Evolutionary conservation across 2,797 vertebrate genomes (phyloP), one percentile per base, ranked within the genome.

Genomic region (Spondyliosoma cantharus): DNA sequence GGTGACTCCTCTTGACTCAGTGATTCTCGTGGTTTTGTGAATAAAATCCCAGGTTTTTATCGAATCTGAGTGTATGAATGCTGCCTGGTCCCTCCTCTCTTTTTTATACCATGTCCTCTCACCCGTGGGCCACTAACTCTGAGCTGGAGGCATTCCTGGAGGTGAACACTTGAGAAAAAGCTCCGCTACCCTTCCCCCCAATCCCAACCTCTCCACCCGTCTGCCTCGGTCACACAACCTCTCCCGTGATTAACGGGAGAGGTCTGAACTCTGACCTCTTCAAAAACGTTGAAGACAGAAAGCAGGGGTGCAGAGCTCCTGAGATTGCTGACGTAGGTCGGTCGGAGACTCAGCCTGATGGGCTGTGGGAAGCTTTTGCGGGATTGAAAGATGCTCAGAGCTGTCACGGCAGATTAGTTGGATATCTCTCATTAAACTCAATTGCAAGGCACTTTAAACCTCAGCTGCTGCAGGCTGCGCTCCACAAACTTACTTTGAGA

Each of bases 61-160:
- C 52, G 14, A 78, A 54, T 73, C 20, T 15, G 14, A 68, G 22
- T 42, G 22, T 27, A 19, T 76, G 7, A 72, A 82, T 69, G 22
- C 73, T 45, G 62, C 48, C 46, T 17, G 75, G n/a, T 74, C 63
- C 62, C 62, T 74, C 53, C 8, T 16, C 67, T 80, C 72, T 65
- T 92, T 11, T 93, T 92, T 94, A 94, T 94, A 93, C 70, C 80
- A 71, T 81, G 50, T 83, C 76, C 65, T 79, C 67, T 90, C 85
- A 86, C 69, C 86, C 62, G 14, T n/a, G 63, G 74, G 69, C 86
- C 81, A 77, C 80, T 77, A 59, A 70, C 81, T 86, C 70, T 68
- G 63, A 37, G 62, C 76, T 81, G 77, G 76, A 83, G 88, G 60
- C 57, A 80, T 82, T 87, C 70, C 69, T 76, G 24, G 75, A 84